Conservation (phyloP, 2,113 vertebrate genomes). For the Porphyrio hochstetteri region DNA sequence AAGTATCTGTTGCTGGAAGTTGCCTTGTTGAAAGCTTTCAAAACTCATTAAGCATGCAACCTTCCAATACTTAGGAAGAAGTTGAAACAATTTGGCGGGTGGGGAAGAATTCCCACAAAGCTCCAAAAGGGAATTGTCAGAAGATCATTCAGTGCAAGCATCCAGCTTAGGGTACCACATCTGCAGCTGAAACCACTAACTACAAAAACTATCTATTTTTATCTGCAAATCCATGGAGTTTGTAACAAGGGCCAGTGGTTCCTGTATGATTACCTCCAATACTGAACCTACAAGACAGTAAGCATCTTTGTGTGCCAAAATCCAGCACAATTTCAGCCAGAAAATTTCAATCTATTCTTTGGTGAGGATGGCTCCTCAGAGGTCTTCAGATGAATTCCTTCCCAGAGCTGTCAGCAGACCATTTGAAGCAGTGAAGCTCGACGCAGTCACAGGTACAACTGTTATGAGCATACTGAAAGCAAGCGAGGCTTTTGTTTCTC, state of each 20-base stretch:
- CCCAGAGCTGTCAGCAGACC: background rate
- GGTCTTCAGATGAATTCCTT: background rate
- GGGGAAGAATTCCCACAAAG: background rate
- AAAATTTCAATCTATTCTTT: background rate
- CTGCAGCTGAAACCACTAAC: background rate
- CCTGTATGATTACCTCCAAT: background rate
- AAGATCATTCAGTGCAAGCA: background rate
- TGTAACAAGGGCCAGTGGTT: background rate
- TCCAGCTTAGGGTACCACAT: background rate
- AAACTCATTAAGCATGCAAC: background rate
- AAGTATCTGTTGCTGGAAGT: background rate
- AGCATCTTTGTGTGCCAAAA: background rate
- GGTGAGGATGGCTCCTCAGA: background rate
- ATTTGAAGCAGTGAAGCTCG: background rate
- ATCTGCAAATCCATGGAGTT: background rate
- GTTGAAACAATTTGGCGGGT: background rate
- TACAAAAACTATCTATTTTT: background rate
- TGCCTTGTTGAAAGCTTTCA: background rate
- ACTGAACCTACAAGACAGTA: background rate
- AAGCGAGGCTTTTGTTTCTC: background rate
- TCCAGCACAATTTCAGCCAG: background rate
- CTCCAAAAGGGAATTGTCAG: background rate
- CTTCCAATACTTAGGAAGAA: background rate
- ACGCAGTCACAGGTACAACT: background rate
- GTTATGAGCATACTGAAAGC: background rate